These are phyloP conservation scores for Tor tambroides DNA, from an alignment of 2,113 vertebrate species.

Conservation along the genomic window DNA sequence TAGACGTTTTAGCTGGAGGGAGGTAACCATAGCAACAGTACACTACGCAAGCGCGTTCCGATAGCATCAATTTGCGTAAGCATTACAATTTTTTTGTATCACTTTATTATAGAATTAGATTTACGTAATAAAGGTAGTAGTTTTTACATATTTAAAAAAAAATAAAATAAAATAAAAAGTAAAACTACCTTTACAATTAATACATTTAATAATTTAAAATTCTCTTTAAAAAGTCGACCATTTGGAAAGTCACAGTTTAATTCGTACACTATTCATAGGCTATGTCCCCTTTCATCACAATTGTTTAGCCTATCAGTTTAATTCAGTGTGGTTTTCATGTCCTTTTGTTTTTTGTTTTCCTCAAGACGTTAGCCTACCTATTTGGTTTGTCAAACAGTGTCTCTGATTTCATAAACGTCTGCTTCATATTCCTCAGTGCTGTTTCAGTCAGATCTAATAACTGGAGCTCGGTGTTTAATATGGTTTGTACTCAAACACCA, in stretches of 20 bases:
- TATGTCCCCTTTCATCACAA: neutral
- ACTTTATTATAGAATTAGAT: neutral
- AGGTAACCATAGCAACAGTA: slow-evolving; percentile 9
- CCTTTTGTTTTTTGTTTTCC: neutral
- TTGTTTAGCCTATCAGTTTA: neutral
- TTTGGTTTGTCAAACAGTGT: slow-evolving; percentile 33
- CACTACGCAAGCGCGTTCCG: neutral
- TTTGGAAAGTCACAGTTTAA: neutral
- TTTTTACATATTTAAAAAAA: neutral
- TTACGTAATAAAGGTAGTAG: neutral
- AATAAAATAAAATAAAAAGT: neutral
- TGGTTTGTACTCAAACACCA: slow-evolving; percentile 57
- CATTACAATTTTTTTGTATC: neutral
- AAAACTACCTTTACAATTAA: neutral
- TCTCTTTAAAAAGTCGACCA: neutral
- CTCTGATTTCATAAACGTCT: slow-evolving; percentile 47
- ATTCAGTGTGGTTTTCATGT: neutral
- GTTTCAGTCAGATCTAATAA: slow-evolving; percentile 48
- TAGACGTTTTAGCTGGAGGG: neutral
- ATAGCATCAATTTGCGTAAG: neutral
- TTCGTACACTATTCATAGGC: neutral
- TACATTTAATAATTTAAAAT: neutral
- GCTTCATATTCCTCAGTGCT: slow-evolving; percentile 38
- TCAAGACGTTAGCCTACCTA: neutral
- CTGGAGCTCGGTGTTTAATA: slow-evolving; percentile 46